Conservation (phyloP, 2,113 vertebrate species). For the Colinus virginianus region DNA sequence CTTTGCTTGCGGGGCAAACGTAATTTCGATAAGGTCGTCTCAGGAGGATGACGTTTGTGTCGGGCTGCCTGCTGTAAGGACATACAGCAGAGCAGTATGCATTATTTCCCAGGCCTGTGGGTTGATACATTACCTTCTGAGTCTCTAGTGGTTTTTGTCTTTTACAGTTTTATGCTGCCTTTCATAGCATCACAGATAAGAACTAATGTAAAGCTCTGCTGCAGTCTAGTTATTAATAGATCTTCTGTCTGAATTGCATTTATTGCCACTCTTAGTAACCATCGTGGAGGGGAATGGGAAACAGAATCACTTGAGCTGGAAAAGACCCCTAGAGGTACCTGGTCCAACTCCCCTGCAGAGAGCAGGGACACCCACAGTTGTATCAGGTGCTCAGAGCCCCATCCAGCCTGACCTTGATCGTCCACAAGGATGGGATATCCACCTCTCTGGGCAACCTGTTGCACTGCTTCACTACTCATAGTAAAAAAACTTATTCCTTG, state of each 20-base stretch:
- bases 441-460: too few relatives aligned
- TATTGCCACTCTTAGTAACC: fast-evolving
- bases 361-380: too few relatives aligned
- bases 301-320: too few relatives aligned
- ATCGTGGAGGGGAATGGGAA: fast-evolving
- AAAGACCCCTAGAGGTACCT: too few relatives aligned
- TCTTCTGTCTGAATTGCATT: fast-evolving
- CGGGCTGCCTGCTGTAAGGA: fast-evolving
- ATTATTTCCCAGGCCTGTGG: fast-evolving
- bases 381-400: too few relatives aligned
- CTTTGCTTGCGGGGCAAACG: not conserved
- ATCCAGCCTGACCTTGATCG: too few relatives aligned
- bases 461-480: too few relatives aligned
- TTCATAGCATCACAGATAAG: fast-evolving
- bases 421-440: too few relatives aligned
- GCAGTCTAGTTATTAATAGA: fast-evolving
- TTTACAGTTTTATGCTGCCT: not conserved
- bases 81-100: fast-evolving
- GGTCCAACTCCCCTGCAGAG: too few relatives aligned
- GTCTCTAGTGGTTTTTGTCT: not conserved
- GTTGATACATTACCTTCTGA: not conserved
- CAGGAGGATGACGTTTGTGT: fast-evolving
- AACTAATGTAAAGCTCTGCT: not conserved
- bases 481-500: too few relatives aligned
- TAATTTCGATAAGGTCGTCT: fast-evolving